These are phyloP conservation scores for Nycticryphes semicollaris DNA, from an alignment of 2,113 vertebrate species.

Conservation along the genomic window DNA sequence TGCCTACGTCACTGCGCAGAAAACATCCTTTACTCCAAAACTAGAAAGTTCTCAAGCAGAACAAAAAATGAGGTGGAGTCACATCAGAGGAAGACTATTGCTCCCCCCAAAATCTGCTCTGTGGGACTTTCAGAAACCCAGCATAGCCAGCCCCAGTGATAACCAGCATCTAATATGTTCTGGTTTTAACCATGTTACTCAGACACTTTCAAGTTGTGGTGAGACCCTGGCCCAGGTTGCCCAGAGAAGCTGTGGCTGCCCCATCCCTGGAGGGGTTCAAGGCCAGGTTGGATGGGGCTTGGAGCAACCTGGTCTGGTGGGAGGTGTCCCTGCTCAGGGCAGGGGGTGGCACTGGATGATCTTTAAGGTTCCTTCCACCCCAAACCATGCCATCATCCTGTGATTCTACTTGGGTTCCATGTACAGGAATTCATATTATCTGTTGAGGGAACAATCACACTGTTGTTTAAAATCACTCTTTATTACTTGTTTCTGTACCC, in stretches of 20 bases:
- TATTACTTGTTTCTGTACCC: neutral
- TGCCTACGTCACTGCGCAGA: neutral
- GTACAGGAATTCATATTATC: neutral
- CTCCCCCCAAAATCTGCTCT: neutral
- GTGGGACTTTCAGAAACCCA: neutral
- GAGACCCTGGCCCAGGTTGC: too few relatives aligned
- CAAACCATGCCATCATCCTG: too few relatives aligned
- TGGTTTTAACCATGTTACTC: neutral
- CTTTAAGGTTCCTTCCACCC: too few relatives aligned
- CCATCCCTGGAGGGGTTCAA: too few relatives aligned
- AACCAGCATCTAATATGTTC: neutral
- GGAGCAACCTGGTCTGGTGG: too few relatives aligned
- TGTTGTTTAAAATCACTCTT: neutral
- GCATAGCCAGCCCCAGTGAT: neutral
- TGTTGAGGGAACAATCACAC: neutral
- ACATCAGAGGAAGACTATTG: neutral
- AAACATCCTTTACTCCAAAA: neutral
- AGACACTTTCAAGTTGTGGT: neutral
- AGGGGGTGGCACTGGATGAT: too few relatives aligned
- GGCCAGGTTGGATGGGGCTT: too few relatives aligned
- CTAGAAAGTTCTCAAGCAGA: neutral
- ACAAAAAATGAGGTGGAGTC: neutral
- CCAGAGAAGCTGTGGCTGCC: too few relatives aligned
- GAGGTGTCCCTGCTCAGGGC: too few relatives aligned
- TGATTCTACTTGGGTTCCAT: neutral